Conservation (phyloP, 2,888 invertebrate species). For the Aphodius granarius region DNA sequence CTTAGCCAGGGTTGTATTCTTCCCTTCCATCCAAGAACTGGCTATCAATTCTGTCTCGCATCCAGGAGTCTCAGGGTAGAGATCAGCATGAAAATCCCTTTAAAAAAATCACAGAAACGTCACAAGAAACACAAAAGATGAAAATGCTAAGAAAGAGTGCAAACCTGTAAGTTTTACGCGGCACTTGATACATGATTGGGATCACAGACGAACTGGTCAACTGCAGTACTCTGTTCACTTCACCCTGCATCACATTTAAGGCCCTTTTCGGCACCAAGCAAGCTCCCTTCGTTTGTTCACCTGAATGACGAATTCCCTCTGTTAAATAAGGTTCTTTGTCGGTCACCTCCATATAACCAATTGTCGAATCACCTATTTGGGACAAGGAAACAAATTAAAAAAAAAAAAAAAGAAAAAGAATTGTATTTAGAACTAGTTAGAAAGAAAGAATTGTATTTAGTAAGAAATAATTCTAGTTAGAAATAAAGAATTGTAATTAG, state of each 20-base stretch:
- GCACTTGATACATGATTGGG: conserved; percentile 86
- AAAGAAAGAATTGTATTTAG: too few species aligned
- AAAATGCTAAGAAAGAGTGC: background rate
- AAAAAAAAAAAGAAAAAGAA: too few species aligned
- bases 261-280: conserved; percentile 91
- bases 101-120: conserved; percentile 16
- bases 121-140: background rate
- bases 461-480: too few species aligned
- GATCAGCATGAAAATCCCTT: conserved; percentile 89
- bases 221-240: conserved; percentile 89
- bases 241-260: conserved; percentile 94
- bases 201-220: conserved; percentile 84
- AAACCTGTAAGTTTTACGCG: conserved; percentile 53
- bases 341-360: conserved; percentile 86
- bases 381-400: too few species aligned
- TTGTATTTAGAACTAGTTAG: too few species aligned
- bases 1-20: conserved; percentile 74
- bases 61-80: conserved; percentile 90
- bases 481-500: too few species aligned
- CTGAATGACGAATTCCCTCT: conserved; percentile 83
- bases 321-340: conserved; percentile 89
- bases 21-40: conserved; percentile 79
- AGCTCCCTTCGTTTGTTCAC: conserved; percentile 95
- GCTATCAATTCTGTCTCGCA: conserved; percentile 78
- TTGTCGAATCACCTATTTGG: conserved; percentile 81